Base-by-base conservation (phyloP, 2,113 vertebrate species). In the Chionomys nivalis region DNA sequence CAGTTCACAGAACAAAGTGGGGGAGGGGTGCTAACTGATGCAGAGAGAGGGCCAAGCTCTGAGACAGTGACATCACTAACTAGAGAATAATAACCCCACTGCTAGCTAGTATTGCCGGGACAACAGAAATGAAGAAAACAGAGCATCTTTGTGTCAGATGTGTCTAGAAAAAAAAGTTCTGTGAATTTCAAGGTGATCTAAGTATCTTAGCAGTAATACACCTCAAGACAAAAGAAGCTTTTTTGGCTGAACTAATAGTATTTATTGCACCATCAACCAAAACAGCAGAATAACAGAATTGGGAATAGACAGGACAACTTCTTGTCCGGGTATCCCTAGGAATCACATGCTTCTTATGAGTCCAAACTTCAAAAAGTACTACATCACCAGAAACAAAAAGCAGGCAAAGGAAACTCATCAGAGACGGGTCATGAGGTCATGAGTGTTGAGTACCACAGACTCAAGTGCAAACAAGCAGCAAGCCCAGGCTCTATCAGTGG, bases 161-260 rank as follows among this genome's bases (percentile, higher is more conserved):
- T 78, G 42, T 58, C 65, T 26, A 87, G 77, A 87, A 91, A 77
- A 85, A 87, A 49, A n/a, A 10, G 72, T 66, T 26, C 68, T 65
- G 83, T 7, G 42, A 94, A 91, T 61, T 75, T 89, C 55, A 81
- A 94, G 17, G 81, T 77, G 36, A 95, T 77, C 72, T 87, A 94
- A 93, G 87, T 68, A 78, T 47, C 21, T 82, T 65, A 70, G 49
- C 83, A 78, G 39, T 81, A 87, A 88, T 73, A 23, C 28, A 8
- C 31, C 76, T 94, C 16, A 21, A 65, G 1, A 91, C 19, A 96
- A 77, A 87, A 90, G 86, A 70, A 94, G 58, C 8, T 33, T 79
- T 79, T 89, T 68, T 31, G 33, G 58, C 75, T 90, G 76, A 82
- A 90, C 73, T 44, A 90, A 79, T 0, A 85, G 36, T 33, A 89